Conservation (phyloP, 2,888 invertebrate genomes). For the Thecophora atra region DNA sequence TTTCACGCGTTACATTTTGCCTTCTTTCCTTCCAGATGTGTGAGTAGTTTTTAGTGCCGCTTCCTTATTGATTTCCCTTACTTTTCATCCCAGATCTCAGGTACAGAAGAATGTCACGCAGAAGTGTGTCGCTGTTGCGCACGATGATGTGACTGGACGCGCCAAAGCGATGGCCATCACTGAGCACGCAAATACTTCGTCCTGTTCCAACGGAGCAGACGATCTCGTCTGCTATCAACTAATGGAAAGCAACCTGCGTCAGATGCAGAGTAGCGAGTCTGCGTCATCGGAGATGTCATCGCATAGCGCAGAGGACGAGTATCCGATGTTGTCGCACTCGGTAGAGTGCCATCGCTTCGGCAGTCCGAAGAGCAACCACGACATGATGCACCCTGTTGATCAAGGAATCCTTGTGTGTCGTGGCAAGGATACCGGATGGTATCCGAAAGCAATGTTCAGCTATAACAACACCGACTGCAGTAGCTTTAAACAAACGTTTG, state of each 20-base stretch:
- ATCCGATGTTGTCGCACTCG: conserved; percentile 50
- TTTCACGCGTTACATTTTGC: conserved; percentile 74
- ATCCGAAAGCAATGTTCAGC: conserved; percentile 75
- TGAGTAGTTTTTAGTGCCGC: conserved; percentile 57
- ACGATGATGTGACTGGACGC: conserved; percentile 68
- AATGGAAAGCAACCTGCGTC: conserved; percentile 52
- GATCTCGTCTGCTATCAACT: conserved; percentile 57
- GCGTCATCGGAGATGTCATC: neutral
- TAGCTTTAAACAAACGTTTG: conserved; percentile 55
- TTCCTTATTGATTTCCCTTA: neutral
- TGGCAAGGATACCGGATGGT: conserved; percentile 72
- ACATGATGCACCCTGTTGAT: conserved; percentile 67
- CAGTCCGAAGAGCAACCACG: conserved; percentile 42
- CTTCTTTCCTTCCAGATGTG: conserved; percentile 70
- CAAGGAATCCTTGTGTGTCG: conserved; percentile 77
- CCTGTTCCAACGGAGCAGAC: conserved; percentile 46
- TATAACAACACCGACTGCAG: conserved; percentile 68
- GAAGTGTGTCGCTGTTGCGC: conserved; percentile 73
- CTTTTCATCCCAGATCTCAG: neutral
- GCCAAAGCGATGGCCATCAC: conserved; percentile 68
- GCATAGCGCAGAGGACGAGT: conserved; percentile 34
- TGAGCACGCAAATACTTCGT: conserved; percentile 48
- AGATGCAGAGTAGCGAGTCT: conserved; percentile 49
- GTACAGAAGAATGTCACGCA: conserved; percentile 46
- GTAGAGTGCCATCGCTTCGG: conserved; percentile 58